phyloP scores from a whole-genome alignment of 2,113 vertebrate genomes.

The Macroglossus sobrinus region DNA sequence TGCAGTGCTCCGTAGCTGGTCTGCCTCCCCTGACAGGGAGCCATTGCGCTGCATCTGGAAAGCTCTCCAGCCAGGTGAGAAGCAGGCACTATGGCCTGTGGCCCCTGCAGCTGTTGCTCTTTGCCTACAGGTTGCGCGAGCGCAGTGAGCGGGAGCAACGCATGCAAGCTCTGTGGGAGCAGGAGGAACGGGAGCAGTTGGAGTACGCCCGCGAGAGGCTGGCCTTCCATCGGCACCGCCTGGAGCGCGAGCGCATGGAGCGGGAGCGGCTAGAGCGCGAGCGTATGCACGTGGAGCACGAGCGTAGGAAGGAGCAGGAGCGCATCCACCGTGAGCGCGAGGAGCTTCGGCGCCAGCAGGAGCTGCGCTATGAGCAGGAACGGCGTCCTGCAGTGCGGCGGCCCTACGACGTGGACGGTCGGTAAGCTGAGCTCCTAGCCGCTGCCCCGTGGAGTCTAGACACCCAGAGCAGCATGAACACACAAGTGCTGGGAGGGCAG shows the following conservation, averaged over 20 bases:
- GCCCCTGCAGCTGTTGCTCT: neutral
- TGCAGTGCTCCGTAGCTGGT: neutral
- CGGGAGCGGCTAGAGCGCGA: conserved; percentile 94
- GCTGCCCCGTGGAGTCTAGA: neutral
- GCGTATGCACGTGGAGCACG: conserved; percentile 92
- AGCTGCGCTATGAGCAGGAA: conserved; percentile 94
- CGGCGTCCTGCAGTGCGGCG: conserved; percentile 87
- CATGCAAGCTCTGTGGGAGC: conserved; percentile 92
- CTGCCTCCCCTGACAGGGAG: no score
- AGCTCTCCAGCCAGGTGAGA: neutral
- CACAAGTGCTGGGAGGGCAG: fast-evolving
- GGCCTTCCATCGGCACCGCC: conserved; percentile 92
- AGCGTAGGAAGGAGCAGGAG: conserved; percentile 94
- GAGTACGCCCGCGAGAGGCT: conserved; percentile 90
- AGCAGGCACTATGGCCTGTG: neutral
- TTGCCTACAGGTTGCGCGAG: conserved; percentile 76
- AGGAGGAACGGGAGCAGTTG: conserved; percentile 91
- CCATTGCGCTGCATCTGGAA: neutral
- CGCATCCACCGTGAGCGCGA: conserved; percentile 94
- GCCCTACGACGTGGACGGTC: conserved; percentile 92
- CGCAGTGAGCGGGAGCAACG: conserved; percentile 91
- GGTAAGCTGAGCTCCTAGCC: conserved; percentile 75
- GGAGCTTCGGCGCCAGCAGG: conserved; percentile 94
- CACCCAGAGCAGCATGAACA: neutral
- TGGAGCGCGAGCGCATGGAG: conserved; percentile 94